phyloP scores from a whole-genome alignment of 2,113 vertebrate species.

The Tapirus terrestris region DNA sequence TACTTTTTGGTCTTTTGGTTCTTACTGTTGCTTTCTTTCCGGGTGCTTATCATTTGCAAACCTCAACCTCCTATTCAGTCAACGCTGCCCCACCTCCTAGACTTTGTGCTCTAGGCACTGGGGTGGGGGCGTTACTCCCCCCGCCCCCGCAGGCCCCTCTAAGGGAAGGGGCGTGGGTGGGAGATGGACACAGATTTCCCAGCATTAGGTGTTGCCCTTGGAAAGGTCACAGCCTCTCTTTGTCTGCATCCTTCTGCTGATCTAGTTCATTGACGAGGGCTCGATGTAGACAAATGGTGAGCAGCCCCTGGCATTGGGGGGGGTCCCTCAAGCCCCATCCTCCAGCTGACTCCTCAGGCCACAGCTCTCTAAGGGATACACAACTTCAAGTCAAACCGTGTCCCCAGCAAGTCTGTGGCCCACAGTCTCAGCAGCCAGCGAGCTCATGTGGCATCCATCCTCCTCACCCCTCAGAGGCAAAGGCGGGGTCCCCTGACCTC shows the following conservation, averaged over 20 bases:
- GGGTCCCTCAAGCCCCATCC: neutral
- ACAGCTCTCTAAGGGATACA: neutral
- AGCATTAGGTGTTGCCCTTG: neutral
- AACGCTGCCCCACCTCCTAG: neutral
- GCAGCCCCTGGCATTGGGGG: neutral
- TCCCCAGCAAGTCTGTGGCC: neutral
- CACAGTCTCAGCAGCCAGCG: neutral
- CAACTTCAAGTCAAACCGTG: neutral
- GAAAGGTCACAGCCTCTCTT: neutral
- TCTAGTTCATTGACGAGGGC: neutral
- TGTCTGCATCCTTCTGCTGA: neutral
- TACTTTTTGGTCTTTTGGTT: neutral
- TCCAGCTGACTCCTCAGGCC: neutral
- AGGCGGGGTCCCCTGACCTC: neutral
- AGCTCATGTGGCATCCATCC: neutral
- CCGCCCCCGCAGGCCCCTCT: neutral
- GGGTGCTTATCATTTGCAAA: neutral
- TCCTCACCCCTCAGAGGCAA: neutral
- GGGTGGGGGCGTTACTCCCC: accelerated
- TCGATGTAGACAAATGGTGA: neutral
- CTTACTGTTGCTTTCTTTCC: neutral
- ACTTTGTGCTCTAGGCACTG: neutral
- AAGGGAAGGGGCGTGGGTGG: too few species aligned
- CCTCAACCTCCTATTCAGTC: neutral
- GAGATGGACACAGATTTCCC: neutral